These are phyloP conservation scores for Yponomeuta sedellus DNA, from an alignment of 2,888 invertebrate genomes.

Conservation along the genomic window DNA sequence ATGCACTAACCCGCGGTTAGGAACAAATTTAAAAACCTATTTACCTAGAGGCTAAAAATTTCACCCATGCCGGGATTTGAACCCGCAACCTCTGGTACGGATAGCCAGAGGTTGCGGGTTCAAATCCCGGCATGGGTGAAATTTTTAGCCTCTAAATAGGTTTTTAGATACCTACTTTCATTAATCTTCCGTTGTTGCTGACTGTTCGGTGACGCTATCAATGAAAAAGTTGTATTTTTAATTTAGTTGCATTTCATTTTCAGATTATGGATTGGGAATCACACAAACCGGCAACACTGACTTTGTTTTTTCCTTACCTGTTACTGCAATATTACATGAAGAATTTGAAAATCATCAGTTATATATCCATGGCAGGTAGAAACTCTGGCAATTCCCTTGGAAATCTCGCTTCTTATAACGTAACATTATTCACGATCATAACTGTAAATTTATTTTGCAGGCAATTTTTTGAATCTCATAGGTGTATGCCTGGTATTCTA, in stretches of 20 bases:
- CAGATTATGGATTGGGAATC: constrained; percentile 3
- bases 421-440: too few species aligned
- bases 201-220: neutral
- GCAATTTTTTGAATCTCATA: constrained; percentile 36
- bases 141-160: too few species aligned
- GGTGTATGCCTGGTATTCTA: constrained; percentile 35
- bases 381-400: neutral
- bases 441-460: constrained; percentile 27
- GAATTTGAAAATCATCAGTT: constrained; percentile 42
- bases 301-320: constrained; percentile 41
- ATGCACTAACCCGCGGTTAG: too few species aligned
- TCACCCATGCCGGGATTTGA: too few species aligned
- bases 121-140: too few species aligned
- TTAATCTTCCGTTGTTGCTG: neutral
- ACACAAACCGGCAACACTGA: neutral
- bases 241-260: neutral
- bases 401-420: neutral
- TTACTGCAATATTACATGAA: constrained; percentile 43
- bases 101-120: too few species aligned
- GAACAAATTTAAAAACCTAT: too few species aligned
- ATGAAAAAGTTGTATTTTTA: neutral
- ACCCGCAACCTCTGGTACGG: too few species aligned
- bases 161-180: neutral
- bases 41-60: too few species aligned
- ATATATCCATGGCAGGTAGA: constrained; percentile 45